phyloP scores from a whole-genome alignment of 2,797 vertebrate species.

The Arrhamphus sclerolepis region DNA sequence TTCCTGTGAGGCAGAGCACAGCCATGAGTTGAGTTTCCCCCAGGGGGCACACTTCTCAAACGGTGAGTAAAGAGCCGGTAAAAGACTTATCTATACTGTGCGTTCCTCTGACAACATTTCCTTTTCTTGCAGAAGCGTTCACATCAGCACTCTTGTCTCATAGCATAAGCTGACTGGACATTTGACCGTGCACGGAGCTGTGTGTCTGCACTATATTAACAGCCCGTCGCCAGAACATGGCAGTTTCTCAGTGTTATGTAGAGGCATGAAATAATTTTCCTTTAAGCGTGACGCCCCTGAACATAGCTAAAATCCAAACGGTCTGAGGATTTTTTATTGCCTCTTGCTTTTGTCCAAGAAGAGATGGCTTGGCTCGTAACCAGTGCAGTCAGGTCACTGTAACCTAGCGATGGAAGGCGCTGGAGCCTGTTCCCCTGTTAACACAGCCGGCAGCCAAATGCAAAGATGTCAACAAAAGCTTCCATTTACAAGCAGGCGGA shows the following conservation, averaged over 20 bases:
- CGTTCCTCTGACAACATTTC: background rate
- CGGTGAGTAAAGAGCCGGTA: constrained; percentile 77
- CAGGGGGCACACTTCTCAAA: constrained; percentile 93
- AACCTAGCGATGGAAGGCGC: constrained; percentile 77
- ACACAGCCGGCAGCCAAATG: constrained; percentile 53
- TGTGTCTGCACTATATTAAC: constrained; percentile 8
- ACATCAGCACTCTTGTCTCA: background rate
- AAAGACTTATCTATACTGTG: background rate
- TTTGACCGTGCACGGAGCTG: background rate
- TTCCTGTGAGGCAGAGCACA: constrained; percentile 94
- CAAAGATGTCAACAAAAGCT: constrained; percentile 64
- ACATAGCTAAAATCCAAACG: constrained; percentile 27
- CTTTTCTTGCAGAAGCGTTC: background rate
- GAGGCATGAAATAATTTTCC: constrained; percentile 22
- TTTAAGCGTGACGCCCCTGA: constrained; percentile 14
- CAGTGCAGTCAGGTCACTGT: constrained; percentile 79
- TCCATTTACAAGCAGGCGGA: constrained; percentile 40
- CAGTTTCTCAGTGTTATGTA: constrained; percentile 10
- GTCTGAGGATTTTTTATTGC: constrained; percentile 40
- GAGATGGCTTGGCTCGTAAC: constrained; percentile 49
- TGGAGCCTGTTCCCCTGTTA: constrained; percentile 66
- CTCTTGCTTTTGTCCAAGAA: constrained; percentile 47
- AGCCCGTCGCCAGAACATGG: constrained; percentile 2
- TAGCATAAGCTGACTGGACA: no score
- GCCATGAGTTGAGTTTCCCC: constrained; percentile 95